A percentile compares a stretch with the other conserved stretches of the same genome.
Evolutionary conservation across 2,113 vertebrate genomes (phyloP).

Genomic region (Cyanoramphus novaezelandiae): DNA sequence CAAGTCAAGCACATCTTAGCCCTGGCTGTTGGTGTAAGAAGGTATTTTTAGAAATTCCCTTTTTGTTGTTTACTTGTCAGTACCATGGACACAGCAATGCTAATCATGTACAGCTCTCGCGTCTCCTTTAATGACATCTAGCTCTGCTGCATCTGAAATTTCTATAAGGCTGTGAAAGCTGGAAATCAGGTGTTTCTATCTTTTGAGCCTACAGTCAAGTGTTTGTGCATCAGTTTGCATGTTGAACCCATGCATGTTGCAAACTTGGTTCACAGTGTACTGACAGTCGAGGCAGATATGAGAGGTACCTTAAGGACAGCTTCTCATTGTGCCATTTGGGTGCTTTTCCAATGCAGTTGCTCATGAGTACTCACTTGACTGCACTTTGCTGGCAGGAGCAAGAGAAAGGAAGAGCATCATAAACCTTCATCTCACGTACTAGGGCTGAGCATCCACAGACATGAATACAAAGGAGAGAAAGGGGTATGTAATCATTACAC

Average conservation of each 20-base stretch:
- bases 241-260: background rate
- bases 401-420: background rate
- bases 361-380: background rate
- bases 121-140: background rate
- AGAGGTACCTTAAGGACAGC: conserved; percentile 30
- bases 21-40: background rate
- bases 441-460: background rate
- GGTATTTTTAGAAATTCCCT: background rate
- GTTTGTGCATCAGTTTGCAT: background rate
- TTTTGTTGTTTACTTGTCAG: background rate
- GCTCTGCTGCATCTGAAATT: background rate
- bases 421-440: background rate
- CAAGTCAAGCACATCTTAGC: background rate
- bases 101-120: background rate
- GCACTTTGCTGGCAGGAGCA: background rate
- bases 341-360: background rate
- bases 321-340: background rate
- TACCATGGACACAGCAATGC: background rate
- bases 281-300: conserved; percentile 13
- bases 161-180: background rate
- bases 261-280: background rate
- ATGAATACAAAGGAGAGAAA: background rate
- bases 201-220: background rate
- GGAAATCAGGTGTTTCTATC: background rate
- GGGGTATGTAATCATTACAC: background rate